A percentile compares a stretch with the other conserved stretches of the same genome.
These are phyloP conservation scores for Lineus longissimus DNA, from an alignment of 1,140 invertebrate species.

Conservation along the genomic window DNA sequence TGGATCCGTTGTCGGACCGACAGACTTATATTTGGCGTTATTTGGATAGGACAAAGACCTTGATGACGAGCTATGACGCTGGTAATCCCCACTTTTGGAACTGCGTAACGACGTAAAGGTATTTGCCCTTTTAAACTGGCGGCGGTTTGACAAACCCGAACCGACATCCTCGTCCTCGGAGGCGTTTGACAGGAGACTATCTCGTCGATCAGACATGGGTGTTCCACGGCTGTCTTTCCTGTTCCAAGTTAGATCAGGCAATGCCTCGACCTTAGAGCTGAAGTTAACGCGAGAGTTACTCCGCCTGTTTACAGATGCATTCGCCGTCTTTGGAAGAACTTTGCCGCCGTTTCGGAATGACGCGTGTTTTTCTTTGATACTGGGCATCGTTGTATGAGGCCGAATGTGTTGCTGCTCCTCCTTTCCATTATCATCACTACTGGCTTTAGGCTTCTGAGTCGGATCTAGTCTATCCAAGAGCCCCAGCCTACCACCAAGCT, in stretches of 20 bases:
- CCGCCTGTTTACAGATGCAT: too few species aligned
- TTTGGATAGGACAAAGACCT: not conserved
- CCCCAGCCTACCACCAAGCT: constrained; percentile 8
- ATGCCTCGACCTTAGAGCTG: too few species aligned
- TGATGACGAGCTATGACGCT: not conserved
- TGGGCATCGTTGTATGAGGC: not conserved
- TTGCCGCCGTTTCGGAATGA: too few species aligned
- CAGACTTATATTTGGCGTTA: not conserved
- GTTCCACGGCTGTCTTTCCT: too few species aligned
- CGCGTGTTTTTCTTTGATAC: too few species aligned
- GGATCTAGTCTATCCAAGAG: not conserved
- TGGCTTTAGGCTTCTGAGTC: not conserved
- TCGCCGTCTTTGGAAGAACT: too few species aligned
- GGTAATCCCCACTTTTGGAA: not conserved
- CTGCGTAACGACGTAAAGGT: not conserved
- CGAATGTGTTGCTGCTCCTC: not conserved
- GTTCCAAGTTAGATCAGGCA: too few species aligned
- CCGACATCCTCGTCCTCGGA: not conserved
- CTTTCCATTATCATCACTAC: not conserved
- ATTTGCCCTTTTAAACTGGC: not conserved
- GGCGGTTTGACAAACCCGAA: not conserved
- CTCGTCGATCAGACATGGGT: too few species aligned
- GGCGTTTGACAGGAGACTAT: not conserved
- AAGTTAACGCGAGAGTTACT: too few species aligned
- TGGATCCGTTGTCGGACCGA: constrained; percentile 14